A percentile compares a stretch with the other conserved stretches of the same genome.
phyloP scores from a whole-genome alignment of 2,797 vertebrate species.

The Dendrocincla tyrannina region DNA sequence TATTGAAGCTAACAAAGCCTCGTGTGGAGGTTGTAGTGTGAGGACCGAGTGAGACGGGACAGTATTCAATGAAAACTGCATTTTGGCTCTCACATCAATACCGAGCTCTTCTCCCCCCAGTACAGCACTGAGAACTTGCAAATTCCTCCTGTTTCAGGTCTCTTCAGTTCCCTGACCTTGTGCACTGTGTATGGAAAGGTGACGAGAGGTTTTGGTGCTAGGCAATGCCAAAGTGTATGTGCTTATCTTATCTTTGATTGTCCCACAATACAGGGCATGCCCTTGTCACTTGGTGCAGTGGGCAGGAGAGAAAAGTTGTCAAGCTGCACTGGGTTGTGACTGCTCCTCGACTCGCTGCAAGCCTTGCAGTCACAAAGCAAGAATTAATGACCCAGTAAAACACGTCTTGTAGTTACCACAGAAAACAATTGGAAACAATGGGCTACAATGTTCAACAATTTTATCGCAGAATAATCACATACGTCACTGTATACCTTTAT shows the following conservation, averaged over 20 bases:
- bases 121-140: not conserved
- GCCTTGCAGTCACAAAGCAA: not conserved
- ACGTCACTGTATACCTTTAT: not conserved
- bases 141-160: not conserved
- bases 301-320: not conserved
- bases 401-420: not conserved
- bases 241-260: not conserved
- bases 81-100: not conserved
- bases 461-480: not conserved
- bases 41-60: not conserved
- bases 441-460: not conserved
- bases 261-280: not conserved
- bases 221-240: not conserved
- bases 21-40: accelerated
- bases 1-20: not conserved
- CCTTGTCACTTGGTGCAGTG: slow-evolving; percentile 6
- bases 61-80: not conserved
- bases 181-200: not conserved
- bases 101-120: not conserved
- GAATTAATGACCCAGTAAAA: not conserved
- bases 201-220: not conserved
- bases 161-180: not conserved
- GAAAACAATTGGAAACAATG: not conserved
- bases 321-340: not conserved
- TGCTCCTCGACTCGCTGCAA: accelerated